Base-by-base conservation (phyloP, 92 coral and sea anemone genomes). In the Virgularia gustaviana region DNA sequence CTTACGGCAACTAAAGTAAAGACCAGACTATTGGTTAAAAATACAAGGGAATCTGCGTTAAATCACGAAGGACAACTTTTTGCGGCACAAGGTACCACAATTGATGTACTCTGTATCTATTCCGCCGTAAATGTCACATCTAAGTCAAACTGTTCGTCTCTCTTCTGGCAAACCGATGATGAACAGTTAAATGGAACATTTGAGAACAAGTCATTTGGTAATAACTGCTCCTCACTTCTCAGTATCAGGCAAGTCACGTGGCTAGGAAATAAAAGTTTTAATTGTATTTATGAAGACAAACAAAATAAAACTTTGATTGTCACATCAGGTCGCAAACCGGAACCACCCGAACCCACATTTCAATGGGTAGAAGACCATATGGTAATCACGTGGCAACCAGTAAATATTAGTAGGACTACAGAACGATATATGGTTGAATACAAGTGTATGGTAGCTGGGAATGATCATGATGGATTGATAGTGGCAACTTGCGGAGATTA, bases 151-250 rank as follows among this genome's bases (percentile, higher is more conserved):
- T 42, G 72, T 43, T 7, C 56, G 28, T 22, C 7, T 41, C 15
- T 65, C 33, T 65, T 65, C 44, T 65, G 72, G 72, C 51, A 65
- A 43, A 41, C 54, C 54, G 29, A 65, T 42, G 72, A 43, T 19
- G 51, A 33, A 41, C 72, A n/a, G n/a, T n/a, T n/a, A n/a, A n/a
- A n/a, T n/a, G n/a, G 72, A 28, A 11, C n/a, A 7, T 35, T 39
- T 41, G 44, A 65, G 36, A 29, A 25, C 56, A 65, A 33, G 54
- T 8, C 22, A 36, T 22, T 37, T 24, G 44, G 49, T 15, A 65
- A 33, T 42, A 23, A 42, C 24, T 65, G 72, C 32, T 22, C 44
- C 11, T 65, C 72, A 23, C 20, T 43, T 3, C 32, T 65, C 18
- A 27, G 44, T 41, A 65, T 65, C 27, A 36, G 44, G n/a, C 10